Evolutionary conservation across 2,113 vertebrate genomes (phyloP).

Genomic region (Solea solea): DNA sequence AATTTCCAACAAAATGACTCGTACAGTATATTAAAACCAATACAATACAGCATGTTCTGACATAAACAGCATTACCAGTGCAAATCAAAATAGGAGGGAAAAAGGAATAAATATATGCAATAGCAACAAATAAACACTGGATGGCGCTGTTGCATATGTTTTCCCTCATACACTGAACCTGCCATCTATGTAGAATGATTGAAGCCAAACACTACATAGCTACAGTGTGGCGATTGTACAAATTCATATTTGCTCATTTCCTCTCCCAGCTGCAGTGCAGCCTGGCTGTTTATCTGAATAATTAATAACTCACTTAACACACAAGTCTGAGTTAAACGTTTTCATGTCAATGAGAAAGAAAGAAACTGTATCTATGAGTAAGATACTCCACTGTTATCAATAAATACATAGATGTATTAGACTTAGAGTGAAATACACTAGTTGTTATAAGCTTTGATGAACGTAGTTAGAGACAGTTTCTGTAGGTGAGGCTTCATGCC

Average conservation of each 20-base stretch:
- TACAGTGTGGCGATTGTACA: background rate
- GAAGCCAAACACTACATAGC: slow-evolving; percentile 1
- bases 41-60: background rate
- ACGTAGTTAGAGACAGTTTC: background rate
- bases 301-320: background rate
- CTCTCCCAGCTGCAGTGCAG: slow-evolving; percentile 1
- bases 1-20: too few species aligned
- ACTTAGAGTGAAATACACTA: slow-evolving; percentile 1
- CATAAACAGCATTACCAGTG: background rate
- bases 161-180: background rate
- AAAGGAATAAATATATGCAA: slow-evolving; percentile 3
- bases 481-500: too few species aligned
- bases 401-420: slow-evolving; percentile 25
- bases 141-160: slow-evolving; percentile 32
- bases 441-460: background rate
- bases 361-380: background rate
- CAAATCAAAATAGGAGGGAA: slow-evolving; percentile 23
- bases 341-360: slow-evolving; percentile 4
- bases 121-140: slow-evolving; percentile 46
- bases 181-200: slow-evolving; percentile 24
- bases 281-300: background rate
- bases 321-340: too few species aligned
- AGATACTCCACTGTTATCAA: slow-evolving; percentile 4
- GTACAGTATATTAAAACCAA: too few species aligned
- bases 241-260: slow-evolving; percentile 24